Evolutionary conservation across 2,888 invertebrate genomes (phyloP).

Genomic region (Celastrina argiolus): DNA sequence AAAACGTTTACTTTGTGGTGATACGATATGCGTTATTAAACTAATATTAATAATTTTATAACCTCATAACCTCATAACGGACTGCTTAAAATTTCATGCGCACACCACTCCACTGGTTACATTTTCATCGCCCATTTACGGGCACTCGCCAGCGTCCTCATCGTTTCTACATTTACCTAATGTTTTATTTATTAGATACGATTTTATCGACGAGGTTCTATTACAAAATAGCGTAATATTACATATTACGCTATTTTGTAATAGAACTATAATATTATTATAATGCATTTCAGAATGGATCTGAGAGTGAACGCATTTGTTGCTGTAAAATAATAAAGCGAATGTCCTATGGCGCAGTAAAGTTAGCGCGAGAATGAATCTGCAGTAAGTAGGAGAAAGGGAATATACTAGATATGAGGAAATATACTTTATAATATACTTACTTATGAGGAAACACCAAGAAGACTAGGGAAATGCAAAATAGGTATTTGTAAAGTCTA

Average conservation of each 20-base stretch:
- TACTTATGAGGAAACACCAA: too few species aligned
- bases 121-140: background rate
- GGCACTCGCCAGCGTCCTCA: background rate
- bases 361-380: too few species aligned
- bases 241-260: too few species aligned
- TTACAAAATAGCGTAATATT: background rate
- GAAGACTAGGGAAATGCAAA: too few species aligned
- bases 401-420: too few species aligned
- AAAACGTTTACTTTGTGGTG: background rate
- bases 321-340: too few species aligned
- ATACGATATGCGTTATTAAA: background rate
- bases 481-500: too few species aligned
- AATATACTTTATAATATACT: too few species aligned
- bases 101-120: background rate
- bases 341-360: too few species aligned
- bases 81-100: background rate
- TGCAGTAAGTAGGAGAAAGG: too few species aligned
- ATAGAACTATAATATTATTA: too few species aligned
- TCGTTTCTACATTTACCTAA: background rate
- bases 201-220: background rate
- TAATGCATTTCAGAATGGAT: background rate
- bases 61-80: background rate
- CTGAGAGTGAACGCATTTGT: too few species aligned
- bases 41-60: conserved; percentile 6
- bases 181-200: background rate